Evolutionary conservation across 53 echinoderm and acorn worm genomes (phyloP).

Genomic region (Mesocentrotus franciscanus): DNA sequence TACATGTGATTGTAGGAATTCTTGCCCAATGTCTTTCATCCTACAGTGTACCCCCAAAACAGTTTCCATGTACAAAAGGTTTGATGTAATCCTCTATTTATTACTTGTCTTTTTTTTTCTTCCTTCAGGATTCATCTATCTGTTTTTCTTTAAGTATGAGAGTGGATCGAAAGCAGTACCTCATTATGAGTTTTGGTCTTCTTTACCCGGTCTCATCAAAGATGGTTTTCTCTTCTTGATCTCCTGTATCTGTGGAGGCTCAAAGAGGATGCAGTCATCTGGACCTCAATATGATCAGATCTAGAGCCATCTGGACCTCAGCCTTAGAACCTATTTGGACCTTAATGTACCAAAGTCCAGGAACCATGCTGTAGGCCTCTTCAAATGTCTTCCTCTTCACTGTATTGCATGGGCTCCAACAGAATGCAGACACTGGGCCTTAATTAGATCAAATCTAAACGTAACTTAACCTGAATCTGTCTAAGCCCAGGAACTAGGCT

Average conservation of each 20-base stretch:
- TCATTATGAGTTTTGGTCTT: slow-evolving; percentile 72
- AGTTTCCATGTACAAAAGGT: neutral
- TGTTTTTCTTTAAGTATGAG: slow-evolving; percentile 71
- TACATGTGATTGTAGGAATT: too few species aligned
- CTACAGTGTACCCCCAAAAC: neutral
- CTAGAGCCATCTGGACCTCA: neutral
- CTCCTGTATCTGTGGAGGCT: slow-evolving; percentile 32
- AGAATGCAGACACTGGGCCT: neutral
- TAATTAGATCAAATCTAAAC: neutral
- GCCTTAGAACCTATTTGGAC: neutral
- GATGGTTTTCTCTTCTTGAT: slow-evolving; percentile 65
- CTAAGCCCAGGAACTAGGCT: neutral
- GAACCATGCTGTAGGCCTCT: neutral
- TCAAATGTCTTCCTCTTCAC: neutral
- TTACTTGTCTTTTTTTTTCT: neutral
- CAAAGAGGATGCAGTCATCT: neutral
- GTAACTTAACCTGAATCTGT: neutral
- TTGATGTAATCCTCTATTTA: neutral
- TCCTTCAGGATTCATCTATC: slow-evolving; percentile 70
- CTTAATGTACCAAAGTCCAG: neutral
- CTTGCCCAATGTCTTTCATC: too few species aligned
- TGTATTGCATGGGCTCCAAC: neutral
- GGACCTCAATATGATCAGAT: slow-evolving; percentile 42
- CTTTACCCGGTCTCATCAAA: slow-evolving; percentile 72
- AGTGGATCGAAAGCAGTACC: slow-evolving; percentile 64